Conservation (phyloP, 2,888 invertebrate species). For the Drosophila cyrtoloma region DNA sequence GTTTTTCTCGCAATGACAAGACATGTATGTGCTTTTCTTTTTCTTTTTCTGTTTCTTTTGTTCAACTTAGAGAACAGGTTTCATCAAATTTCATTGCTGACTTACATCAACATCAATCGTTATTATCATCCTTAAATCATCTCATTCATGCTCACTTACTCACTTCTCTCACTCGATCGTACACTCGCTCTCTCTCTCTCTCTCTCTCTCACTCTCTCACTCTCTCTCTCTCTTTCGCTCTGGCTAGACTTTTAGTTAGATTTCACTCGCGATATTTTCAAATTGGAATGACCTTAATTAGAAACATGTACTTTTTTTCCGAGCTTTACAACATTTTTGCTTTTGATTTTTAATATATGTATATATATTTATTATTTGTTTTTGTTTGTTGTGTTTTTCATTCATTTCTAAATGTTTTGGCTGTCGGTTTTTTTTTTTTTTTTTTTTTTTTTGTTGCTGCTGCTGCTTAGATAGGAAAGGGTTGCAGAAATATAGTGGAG, state of each 20-base stretch:
- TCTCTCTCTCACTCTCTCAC: conserved; percentile 22
- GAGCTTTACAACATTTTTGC: conserved; percentile 67
- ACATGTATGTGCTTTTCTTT: conserved; percentile 31
- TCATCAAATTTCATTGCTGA: conserved; percentile 23
- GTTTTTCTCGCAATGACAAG: conserved; percentile 54
- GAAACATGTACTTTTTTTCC: conserved; percentile 77
- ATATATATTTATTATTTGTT: conserved; percentile 27
- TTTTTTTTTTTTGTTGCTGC: conserved; percentile 49
- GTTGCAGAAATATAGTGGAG: conserved; percentile 68
- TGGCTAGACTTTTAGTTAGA: conserved; percentile 60
- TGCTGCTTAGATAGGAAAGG: conserved; percentile 73
- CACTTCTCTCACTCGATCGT: conserved; percentile 33
- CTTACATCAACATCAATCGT: conserved; percentile 11
- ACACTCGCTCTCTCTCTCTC: conserved; percentile 6
- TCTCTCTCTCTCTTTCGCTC: conserved; percentile 24
- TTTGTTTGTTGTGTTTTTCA: conserved; percentile 26
- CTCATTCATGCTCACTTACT: conserved; percentile 42
- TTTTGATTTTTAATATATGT: conserved; percentile 18
- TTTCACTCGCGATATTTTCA: conserved; percentile 79
- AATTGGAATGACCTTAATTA: conserved; percentile 81
- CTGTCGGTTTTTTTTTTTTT: conserved; percentile 32
- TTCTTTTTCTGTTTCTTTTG: conserved; percentile 22
- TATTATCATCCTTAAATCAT: conserved; percentile 37
- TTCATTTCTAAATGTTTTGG: conserved; percentile 64
- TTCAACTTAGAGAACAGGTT: conserved; percentile 18